phyloP scores from a whole-genome alignment of 2,113 vertebrate genomes.

The Tympanuchus pallidicinctus region DNA sequence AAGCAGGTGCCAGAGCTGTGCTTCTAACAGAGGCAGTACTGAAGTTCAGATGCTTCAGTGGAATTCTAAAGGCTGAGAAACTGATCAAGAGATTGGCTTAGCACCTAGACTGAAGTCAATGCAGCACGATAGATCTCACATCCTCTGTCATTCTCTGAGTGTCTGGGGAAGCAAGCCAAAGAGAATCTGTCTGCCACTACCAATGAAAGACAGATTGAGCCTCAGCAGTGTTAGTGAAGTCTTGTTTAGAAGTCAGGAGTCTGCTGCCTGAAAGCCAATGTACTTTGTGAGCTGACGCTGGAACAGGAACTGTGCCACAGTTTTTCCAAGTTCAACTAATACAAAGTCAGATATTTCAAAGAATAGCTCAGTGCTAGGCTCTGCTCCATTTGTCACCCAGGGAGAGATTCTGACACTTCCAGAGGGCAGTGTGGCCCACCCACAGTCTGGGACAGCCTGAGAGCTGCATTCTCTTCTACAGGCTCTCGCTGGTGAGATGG shows the following conservation, averaged over 20 bases:
- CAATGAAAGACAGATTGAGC: background rate
- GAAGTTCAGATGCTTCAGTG: background rate
- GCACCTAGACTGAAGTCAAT: background rate
- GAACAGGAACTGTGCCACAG: background rate
- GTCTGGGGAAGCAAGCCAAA: background rate
- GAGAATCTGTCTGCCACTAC: background rate
- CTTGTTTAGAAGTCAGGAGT: conserved; percentile 16
- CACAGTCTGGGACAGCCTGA: background rate
- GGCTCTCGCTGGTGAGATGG: background rate
- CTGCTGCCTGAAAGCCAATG: conserved; percentile 22
- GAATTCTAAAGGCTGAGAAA: background rate
- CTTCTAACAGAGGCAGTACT: background rate
- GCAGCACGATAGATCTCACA: background rate
- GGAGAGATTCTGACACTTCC: conserved; percentile 43
- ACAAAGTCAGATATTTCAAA: conserved; percentile 55
- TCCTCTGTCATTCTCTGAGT: background rate
- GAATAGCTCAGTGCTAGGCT: conserved; percentile 36
- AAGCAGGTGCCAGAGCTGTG: background rate
- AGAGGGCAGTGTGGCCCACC: conserved; percentile 18
- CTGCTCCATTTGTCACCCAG: conserved; percentile 39
- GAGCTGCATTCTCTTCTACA: background rate
- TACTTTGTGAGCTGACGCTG: background rate
- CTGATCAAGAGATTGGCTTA: accelerated
- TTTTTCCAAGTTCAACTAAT: conserved; percentile 34
- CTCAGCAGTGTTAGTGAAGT: background rate